Evolutionary conservation across 2,888 invertebrate genomes (phyloP).

Genomic region (Nysson spinosus): DNA sequence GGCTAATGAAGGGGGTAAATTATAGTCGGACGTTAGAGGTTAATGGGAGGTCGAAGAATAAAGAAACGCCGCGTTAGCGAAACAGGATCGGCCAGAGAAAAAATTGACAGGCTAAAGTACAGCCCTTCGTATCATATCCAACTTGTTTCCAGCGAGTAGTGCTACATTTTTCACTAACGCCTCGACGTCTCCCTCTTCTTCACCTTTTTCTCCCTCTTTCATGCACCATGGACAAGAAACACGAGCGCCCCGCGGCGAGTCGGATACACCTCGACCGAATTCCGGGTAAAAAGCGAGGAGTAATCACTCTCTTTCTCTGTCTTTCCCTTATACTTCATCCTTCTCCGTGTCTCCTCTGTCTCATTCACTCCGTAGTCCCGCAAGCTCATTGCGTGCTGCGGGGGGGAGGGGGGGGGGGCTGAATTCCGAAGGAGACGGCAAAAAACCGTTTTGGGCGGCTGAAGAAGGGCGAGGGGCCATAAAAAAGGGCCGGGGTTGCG

Average conservation of each 20-base stretch:
- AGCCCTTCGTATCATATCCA: constrained; percentile 12
- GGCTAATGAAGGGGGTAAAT: neutral
- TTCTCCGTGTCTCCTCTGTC: neutral
- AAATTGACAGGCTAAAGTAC: neutral
- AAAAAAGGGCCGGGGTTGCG: constrained; percentile 37
- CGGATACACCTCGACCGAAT: constrained; percentile 50
- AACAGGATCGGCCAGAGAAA: neutral
- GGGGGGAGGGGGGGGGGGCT: constrained; percentile 16
- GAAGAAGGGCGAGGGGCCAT: constrained; percentile 31
- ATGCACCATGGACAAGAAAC: constrained; percentile 37
- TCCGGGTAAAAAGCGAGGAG: constrained; percentile 55
- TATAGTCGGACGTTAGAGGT: constrained; percentile 1
- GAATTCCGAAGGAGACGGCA: constrained; percentile 57
- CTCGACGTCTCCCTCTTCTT: constrained; percentile 10
- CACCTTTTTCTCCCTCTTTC: constrained; percentile 21
- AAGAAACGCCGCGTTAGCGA: constrained; percentile 1
- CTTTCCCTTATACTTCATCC: neutral
- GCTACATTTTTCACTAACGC: constrained; percentile 43
- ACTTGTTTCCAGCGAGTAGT: constrained; percentile 18
- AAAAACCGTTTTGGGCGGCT: constrained; percentile 55
- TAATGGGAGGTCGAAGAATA: constrained; percentile 4
- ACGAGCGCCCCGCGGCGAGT: constrained; percentile 46
- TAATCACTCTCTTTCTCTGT: constrained; percentile 32
- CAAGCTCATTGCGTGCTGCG: constrained; percentile 20
- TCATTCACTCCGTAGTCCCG: constrained; percentile 9